Percentiles rank a stretch among this genome's conserved stretches.
These are phyloP conservation scores for Archips crataeganus DNA, from an alignment of 2,888 invertebrate genomes.

Conservation along the genomic window DNA sequence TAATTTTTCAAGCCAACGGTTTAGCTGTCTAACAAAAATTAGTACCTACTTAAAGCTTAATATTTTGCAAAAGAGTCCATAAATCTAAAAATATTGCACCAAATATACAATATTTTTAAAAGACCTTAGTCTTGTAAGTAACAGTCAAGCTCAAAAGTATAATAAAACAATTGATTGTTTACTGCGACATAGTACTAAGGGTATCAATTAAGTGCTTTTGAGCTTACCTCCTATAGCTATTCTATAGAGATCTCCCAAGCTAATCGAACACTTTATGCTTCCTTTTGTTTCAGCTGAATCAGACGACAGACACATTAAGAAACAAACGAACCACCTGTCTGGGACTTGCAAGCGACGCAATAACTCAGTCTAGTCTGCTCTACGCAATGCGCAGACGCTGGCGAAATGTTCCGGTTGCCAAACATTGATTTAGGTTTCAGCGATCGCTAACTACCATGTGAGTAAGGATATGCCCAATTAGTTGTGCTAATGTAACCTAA, in stretches of 20 bases:
- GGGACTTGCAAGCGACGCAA: constrained; percentile 4
- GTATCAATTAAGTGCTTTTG: too few relatives aligned
- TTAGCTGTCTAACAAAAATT: too few relatives aligned
- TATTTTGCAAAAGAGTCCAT: too few relatives aligned
- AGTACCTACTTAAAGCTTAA: too few relatives aligned
- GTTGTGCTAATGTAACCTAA: background rate
- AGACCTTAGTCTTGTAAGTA: too few relatives aligned
- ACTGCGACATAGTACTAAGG: too few relatives aligned
- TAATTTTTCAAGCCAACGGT: too few relatives aligned
- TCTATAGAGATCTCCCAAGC: background rate
- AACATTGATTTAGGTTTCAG: constrained; percentile 24
- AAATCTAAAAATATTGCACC: too few relatives aligned
- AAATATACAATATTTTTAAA: too few relatives aligned
- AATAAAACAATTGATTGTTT: too few relatives aligned
- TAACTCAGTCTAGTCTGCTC: constrained; percentile 13
- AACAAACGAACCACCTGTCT: constrained; percentile 18
- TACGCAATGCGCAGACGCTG: constrained; percentile 2
- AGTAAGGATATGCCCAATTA: constrained; percentile 30
- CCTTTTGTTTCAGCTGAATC: constrained; percentile 5
- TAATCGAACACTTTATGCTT: constrained; percentile 1
- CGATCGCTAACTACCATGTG: constrained; percentile 18
- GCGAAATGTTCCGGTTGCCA: constrained; percentile 26
- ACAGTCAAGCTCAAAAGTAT: too few relatives aligned
- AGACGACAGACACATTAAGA: constrained; percentile 1
- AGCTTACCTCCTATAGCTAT: background rate